Evolutionary conservation across 2,888 invertebrate genomes (phyloP), one percentile per base, ranked within the genome.

Genomic region (Drosophila sordidapex): DNA sequence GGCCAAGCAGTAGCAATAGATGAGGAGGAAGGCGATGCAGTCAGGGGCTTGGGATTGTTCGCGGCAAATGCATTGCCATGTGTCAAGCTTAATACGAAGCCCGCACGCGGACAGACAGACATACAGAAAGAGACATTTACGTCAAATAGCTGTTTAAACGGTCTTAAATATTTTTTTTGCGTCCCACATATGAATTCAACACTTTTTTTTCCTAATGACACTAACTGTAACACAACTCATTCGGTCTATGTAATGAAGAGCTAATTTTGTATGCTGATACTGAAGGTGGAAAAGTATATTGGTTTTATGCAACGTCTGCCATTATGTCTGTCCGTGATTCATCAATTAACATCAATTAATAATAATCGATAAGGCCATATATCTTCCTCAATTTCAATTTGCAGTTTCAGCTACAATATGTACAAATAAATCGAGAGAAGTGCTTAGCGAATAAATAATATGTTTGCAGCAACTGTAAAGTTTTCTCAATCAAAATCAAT

Each of bases 1-100:
- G 82, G 79, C 89, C 82, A 89, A 83, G 81, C 74, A 82, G 83
- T 83, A 87, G 76, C 76, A 72, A 76, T 69, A 71, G 71, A 66
- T 60, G 64, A 71, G 74, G 46, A 13, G 31, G 64, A 46, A 15
- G 31, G 21, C 27, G 49, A 38, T 11, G 18, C 33, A 54, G 56
- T n/a, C 15, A 29, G 10, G 10, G 46, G 52, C 43, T 29, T 57
- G 35, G 51, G 61, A 71, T 59, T 64, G 64, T 69, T 62, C 64
- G 81, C 79, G 74, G 79, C 70, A 85, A 85, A 85, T 87, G 83
- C 85, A 85, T 83, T 81, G 84, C 83, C 76, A 87, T 87, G 83
- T 90, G 88, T 87, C 74, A 82, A 83, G 88, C 89, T 90, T 85
- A 87, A 85, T 81, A 83, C 77, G 75, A 79, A 76, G 68, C 74